These are phyloP conservation scores for Microdon myrmicae DNA, from an alignment of 2,888 invertebrate species.

Conservation along the genomic window DNA sequence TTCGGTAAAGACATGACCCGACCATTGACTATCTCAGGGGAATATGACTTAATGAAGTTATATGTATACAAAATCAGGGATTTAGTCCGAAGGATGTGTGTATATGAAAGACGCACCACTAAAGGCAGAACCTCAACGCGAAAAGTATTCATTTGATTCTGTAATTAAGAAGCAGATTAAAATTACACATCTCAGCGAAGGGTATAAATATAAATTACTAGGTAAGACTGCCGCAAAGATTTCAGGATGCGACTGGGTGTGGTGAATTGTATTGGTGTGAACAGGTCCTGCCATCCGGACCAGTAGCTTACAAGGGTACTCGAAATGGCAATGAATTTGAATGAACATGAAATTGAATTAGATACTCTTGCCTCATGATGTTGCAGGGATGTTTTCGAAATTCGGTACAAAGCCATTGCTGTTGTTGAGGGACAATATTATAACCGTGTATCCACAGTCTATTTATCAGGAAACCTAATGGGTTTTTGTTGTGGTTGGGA, in stretches of 20 bases:
- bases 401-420: no score
- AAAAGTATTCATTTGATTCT: constrained; percentile 38
- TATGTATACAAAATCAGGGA: constrained; percentile 11
- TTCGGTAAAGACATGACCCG: constrained; percentile 14
- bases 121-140: constrained; percentile 36
- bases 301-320: constrained; percentile 44
- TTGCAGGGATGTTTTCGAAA: no score
- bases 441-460: no score
- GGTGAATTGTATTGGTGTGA: background rate
- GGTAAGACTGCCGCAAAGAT: constrained; percentile 19
- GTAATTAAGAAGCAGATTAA: constrained; percentile 46
- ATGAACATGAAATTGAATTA: constrained; percentile 52
- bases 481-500: no score
- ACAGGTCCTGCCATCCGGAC: constrained; percentile 42
- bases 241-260: constrained; percentile 6
- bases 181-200: constrained; percentile 21
- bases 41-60: constrained; percentile 8
- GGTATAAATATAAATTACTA: constrained; percentile 29
- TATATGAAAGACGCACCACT: constrained; percentile 10
- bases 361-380: no score
- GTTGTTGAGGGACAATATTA: no score
- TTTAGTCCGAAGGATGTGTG: constrained; percentile 9
- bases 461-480: no score
- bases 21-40: constrained; percentile 37
- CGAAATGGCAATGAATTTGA: constrained; percentile 45